Percentiles rank a stretch among this genome's conserved stretches.
Evolutionary conservation across 2,888 invertebrate genomes (phyloP).

Genomic region (Brachypalpus laphriformis): DNA sequence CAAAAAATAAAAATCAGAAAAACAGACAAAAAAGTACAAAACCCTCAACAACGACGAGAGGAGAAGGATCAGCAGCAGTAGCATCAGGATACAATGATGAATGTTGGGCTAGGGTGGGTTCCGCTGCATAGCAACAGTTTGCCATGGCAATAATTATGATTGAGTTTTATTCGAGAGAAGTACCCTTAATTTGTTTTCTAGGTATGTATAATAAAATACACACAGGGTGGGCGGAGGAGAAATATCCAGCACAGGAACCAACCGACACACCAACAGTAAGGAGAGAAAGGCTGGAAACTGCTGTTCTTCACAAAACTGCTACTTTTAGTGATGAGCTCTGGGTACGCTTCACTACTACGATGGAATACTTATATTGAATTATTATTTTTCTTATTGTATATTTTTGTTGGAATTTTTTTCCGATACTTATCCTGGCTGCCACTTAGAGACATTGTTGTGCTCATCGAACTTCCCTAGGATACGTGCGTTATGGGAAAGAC

Average conservation of each 20-base stretch:
- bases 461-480: background rate
- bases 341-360: background rate
- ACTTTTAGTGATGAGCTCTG: constrained; percentile 32
- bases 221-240: background rate
- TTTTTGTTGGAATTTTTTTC: constrained; percentile 20
- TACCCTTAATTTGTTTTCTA: constrained; percentile 57
- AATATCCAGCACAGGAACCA: background rate
- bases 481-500: background rate
- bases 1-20: constrained; percentile 51
- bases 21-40: constrained; percentile 51
- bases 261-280: background rate
- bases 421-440: constrained; percentile 48
- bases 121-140: constrained; percentile 75
- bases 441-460: constrained; percentile 35
- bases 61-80: constrained; percentile 46
- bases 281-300: constrained; percentile 1
- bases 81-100: constrained; percentile 69
- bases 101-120: constrained; percentile 55
- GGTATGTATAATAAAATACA: constrained; percentile 43
- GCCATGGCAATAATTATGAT: constrained; percentile 76
- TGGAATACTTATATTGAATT: constrained; percentile 19
- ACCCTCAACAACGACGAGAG: constrained; percentile 31
- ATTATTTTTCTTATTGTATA: background rate
- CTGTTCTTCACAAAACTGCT: constrained; percentile 32
- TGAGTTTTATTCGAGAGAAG: constrained; percentile 74